Percentiles rank a stretch among this genome's conserved stretches.
These are phyloP conservation scores for Tortricodes alternella DNA, from an alignment of 2,888 invertebrate genomes.

Conservation along the genomic window DNA sequence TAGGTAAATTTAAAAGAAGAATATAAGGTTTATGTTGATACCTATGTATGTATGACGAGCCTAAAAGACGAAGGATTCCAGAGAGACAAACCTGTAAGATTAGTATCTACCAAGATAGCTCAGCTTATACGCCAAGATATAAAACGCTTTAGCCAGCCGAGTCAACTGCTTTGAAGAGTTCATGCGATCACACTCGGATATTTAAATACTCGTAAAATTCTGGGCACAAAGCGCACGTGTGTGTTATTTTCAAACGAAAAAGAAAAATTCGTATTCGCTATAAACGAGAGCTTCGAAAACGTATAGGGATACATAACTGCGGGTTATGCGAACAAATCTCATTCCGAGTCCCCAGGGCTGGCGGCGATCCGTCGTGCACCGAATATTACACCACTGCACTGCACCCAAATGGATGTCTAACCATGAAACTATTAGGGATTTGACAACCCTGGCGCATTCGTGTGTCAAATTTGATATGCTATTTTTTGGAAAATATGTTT, in stretches of 20 bases:
- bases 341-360: conserved; percentile 31
- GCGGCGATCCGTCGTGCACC: conserved; percentile 42
- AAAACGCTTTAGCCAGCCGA: no score
- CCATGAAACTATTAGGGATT: conserved; percentile 24
- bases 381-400: conserved; percentile 44
- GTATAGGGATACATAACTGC: conserved; percentile 32
- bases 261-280: not conserved
- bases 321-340: conserved; percentile 32
- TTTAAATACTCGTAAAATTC: no score
- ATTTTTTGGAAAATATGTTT: not conserved
- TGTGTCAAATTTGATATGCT: not conserved
- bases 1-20: no score
- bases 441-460: conserved; percentile 4
- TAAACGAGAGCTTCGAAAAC: not conserved
- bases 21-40: no score
- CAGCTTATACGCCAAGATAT: no score
- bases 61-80: no score
- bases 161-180: no score
- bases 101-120: no score
- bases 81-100: no score
- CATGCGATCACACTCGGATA: no score
- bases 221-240: no score
- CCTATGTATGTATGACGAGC: no score
- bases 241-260: not conserved
- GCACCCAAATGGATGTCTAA: conserved; percentile 19